Evolutionary conservation across 2,797 vertebrate species (phyloP).

Genomic region (Pipistrellus pipistrellus): DNA sequence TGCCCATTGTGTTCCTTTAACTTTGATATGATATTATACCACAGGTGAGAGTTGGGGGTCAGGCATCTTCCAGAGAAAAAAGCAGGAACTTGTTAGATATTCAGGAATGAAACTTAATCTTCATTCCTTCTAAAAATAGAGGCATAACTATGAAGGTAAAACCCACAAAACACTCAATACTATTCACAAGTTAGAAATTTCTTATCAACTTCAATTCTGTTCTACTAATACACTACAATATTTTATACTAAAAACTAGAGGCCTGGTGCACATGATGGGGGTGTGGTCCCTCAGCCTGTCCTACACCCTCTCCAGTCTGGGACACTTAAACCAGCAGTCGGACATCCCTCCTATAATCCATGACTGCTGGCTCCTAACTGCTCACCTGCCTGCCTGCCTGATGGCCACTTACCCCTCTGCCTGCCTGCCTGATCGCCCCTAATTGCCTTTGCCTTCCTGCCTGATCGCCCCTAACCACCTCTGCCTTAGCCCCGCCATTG

Average conservation of each 20-base stretch:
- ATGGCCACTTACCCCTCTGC: too few relatives aligned
- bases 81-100: not conserved
- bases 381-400: too few relatives aligned
- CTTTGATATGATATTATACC: not conserved
- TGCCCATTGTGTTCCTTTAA: not conserved
- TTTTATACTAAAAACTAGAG: slow-evolving; percentile 20
- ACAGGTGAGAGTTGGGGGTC: not conserved
- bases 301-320: too few relatives aligned
- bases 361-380: too few relatives aligned
- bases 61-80: not conserved
- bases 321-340: too few relatives aligned
- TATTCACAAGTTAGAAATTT: not conserved
- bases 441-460: too few relatives aligned
- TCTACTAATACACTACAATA: not conserved
- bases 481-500: too few relatives aligned
- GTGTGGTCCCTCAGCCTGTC: too few relatives aligned
- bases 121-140: not conserved
- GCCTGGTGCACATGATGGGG: too few relatives aligned
- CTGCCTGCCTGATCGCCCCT: too few relatives aligned
- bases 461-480: too few relatives aligned
- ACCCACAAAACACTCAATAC: not conserved
- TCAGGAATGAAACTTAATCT: not conserved
- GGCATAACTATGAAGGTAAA: not conserved
- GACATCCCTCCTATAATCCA: too few relatives aligned
- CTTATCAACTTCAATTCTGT: not conserved